Evolutionary conservation across 2,888 invertebrate species (phyloP), one percentile per base, ranked within the genome.

Genomic region (Drosophila neotestacea): DNA sequence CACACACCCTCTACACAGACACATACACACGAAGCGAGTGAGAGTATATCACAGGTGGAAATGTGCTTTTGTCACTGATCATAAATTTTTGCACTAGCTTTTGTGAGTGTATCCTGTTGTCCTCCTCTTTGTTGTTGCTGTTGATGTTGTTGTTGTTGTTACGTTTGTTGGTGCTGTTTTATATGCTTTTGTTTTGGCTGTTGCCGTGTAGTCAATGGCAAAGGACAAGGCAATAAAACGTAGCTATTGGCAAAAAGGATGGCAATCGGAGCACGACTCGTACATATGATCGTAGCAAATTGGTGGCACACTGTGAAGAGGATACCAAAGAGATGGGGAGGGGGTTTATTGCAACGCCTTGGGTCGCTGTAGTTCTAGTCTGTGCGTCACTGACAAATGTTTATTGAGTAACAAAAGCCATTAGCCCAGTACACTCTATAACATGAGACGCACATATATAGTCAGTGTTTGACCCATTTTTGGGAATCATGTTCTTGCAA

Each of bases 21-120:
- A 47, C 42, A 56, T 11, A 32, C 44, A 39, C 11, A 16, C 6
- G 4, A 27, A 30, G 54, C 36, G 54, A 62, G 69, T 75, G 59
- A 64, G 70, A 65, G 82, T 88, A 77, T 88, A 87, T 85, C 79
- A 85, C 79, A 86, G 89, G 85, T 86, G 82, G 79, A 82, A 86
- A 81, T 88, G 85, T 88, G 81, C 87, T 80, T 89, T 86, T 87
- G 86, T 87, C 87, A 80, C 82, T 85, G 86, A 85, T 86, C 89
- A 88, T 86, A 86, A 87, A 86, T 86, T 88, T 81, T 73, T 75
- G 68, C 72, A 69, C 70, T 75, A 70, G 79, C 77, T 77, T 55
- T 50, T 50, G 50, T 60, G 47, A 59, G 47, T 46, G 71, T 71
- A 44, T 34, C 52, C 38, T 42, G 55, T 36, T 38, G 11, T 22